These are phyloP conservation scores for Melanaphis sacchari DNA, from an alignment of 1,140 invertebrate species.

Conservation along the genomic window DNA sequence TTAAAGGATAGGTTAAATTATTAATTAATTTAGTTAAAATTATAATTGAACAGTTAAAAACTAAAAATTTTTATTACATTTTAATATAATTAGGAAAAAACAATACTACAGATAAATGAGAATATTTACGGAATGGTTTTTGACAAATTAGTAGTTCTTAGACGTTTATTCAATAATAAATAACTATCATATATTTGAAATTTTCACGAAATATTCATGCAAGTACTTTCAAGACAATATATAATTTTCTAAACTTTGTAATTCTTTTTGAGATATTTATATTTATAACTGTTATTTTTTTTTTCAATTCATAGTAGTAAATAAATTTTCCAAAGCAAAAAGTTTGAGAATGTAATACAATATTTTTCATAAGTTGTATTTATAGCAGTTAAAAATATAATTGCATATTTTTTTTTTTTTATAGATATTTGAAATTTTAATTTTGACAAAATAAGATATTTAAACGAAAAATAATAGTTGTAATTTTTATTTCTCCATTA, in stretches of 20 bases:
- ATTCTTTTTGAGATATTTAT: no score
- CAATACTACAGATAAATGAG: not conserved
- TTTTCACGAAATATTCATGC: not conserved
- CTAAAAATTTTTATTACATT: not conserved
- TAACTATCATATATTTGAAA: not conserved
- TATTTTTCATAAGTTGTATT: not conserved
- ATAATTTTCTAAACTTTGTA: not conserved
- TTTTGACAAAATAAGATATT: not conserved
- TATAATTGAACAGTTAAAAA: not conserved
- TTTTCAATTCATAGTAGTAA: not conserved
- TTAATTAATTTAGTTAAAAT: not conserved
- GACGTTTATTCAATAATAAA: not conserved
- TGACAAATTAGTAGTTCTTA: no score
- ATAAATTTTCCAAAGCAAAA: not conserved
- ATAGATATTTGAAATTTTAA: not conserved
- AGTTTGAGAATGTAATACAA: not conserved
- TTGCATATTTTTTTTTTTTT: not conserved
- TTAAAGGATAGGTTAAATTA: not conserved
- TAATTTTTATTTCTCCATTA: no score
- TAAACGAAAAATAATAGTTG: not conserved
- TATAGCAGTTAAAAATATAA: not conserved
- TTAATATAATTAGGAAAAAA: not conserved
- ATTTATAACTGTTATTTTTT: not conserved
- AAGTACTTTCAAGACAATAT: no score
- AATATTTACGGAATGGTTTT: no score